Evolutionary conservation across 2,888 invertebrate species (phyloP).

Genomic region (Zhuqinia jingwanae): DNA sequence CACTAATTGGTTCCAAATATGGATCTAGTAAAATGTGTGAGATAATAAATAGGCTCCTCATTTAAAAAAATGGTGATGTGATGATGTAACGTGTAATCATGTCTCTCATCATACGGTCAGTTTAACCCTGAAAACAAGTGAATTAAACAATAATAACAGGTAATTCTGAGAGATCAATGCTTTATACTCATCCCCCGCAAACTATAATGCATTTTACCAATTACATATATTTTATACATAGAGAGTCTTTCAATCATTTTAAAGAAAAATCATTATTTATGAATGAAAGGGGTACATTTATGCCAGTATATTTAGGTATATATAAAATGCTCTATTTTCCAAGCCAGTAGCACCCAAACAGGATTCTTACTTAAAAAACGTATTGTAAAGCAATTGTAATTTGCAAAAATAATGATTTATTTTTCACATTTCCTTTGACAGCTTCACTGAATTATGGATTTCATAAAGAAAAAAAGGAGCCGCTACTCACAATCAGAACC

Average conservation of each 20-base stretch:
- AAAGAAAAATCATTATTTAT: not conserved
- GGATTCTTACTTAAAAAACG: not conserved
- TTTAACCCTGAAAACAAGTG: not conserved
- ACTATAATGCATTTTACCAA: not conserved
- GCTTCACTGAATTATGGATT: not conserved
- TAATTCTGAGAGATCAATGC: not conserved
- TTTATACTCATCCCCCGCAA: not conserved
- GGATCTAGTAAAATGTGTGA: not conserved
- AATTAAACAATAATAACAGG: no score
- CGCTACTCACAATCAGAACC: no score
- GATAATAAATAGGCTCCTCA: not conserved
- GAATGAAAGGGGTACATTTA: no score
- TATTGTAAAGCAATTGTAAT: not conserved
- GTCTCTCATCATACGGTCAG: not conserved
- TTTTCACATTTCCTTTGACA: not conserved
- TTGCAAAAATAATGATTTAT: not conserved
- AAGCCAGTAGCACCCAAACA: slow-evolving; percentile 5
- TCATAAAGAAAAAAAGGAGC: slow-evolving; percentile 30
- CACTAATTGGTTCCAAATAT: slow-evolving; percentile 26
- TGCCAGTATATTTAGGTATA: not conserved
- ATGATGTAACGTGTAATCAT: not conserved
- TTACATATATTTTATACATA: not conserved
- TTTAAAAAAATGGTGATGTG: not conserved
- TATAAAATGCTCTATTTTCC: not conserved
- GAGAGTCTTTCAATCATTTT: not conserved